Percentiles rank a stretch among this genome's conserved stretches.
Evolutionary conservation across 2,888 invertebrate genomes (phyloP).

Genomic region (Acronicta leporina): DNA sequence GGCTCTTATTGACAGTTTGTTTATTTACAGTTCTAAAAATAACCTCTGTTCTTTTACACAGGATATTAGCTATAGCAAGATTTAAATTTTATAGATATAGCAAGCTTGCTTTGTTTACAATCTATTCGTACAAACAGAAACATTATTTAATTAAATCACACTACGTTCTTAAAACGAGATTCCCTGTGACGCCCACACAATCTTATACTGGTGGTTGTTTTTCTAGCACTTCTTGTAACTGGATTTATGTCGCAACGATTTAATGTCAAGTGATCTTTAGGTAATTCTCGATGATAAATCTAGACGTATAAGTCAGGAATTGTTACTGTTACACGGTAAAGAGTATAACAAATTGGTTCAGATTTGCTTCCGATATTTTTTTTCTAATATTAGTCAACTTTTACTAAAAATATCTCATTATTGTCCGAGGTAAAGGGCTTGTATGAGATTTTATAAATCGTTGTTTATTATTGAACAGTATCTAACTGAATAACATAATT

Average conservation of each 20-base stretch:
- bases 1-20: not conserved
- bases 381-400: not conserved
- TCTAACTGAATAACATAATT: too few relatives aligned
- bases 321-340: constrained; percentile 12
- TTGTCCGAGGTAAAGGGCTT: too few relatives aligned
- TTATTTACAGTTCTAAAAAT: not conserved
- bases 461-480: too few relatives aligned
- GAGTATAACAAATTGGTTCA: constrained; percentile 9
- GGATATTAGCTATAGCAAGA: too few relatives aligned
- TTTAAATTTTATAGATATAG: too few relatives aligned
- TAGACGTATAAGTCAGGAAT: constrained; percentile 34
- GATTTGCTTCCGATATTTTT: not conserved
- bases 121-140: constrained; percentile 9
- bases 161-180: constrained; percentile 26
- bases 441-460: too few relatives aligned
- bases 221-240: constrained; percentile 51
- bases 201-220: constrained; percentile 29
- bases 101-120: not conserved
- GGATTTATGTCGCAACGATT: constrained; percentile 58
- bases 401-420: too few relatives aligned
- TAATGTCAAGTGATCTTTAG: constrained; percentile 30
- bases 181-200: constrained; percentile 33
- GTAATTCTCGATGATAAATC: constrained; percentile 38
- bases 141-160: constrained; percentile 21
- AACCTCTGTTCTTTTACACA: not conserved